These are phyloP conservation scores for Coreius guichenoti DNA, from an alignment of 2,797 vertebrate species.

Conservation along the genomic window DNA sequence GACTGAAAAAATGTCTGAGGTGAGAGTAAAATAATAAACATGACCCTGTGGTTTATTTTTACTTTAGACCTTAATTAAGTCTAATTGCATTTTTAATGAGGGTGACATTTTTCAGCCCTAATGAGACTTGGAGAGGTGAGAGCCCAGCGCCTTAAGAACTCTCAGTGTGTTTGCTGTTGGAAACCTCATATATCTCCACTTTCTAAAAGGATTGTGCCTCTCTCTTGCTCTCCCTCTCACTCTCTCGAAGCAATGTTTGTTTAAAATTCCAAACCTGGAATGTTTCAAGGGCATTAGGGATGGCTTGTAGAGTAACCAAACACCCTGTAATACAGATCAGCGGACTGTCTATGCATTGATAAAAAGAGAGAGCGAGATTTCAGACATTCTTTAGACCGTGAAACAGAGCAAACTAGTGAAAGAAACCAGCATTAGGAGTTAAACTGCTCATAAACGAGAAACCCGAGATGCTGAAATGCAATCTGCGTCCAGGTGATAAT, in stretches of 20 bases:
- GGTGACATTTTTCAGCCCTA: conserved; percentile 75
- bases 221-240: conserved; percentile 13
- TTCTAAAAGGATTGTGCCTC: conserved; percentile 34
- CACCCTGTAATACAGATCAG: conserved; percentile 44
- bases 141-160: conserved; percentile 57
- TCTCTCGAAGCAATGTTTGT: conserved; percentile 55
- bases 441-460: conserved; percentile 70
- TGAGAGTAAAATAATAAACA: conserved; percentile 74
- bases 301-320: conserved; percentile 57
- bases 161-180: conserved; percentile 58
- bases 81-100: conserved; percentile 76
- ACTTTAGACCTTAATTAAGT: conserved; percentile 75
- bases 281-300: conserved; percentile 59
- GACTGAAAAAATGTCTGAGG: conserved; percentile 64
- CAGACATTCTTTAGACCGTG: conserved; percentile 43
- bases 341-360: conserved; percentile 64
- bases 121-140: conserved; percentile 65
- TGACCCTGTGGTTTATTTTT: conserved; percentile 76
- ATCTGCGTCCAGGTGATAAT: conserved; percentile 75
- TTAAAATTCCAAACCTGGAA: conserved; percentile 65
- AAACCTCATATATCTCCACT: conserved; percentile 57
- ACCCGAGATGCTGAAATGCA: conserved; percentile 68
- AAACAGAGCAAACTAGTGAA: conserved; percentile 17
- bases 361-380: conserved; percentile 41
- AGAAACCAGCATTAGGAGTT: conserved; percentile 58